A percentile compares a stretch with the other conserved stretches of the same genome.
Evolutionary conservation across 2,888 invertebrate species (phyloP).

Genomic region (Cephus sareptanus): DNA sequence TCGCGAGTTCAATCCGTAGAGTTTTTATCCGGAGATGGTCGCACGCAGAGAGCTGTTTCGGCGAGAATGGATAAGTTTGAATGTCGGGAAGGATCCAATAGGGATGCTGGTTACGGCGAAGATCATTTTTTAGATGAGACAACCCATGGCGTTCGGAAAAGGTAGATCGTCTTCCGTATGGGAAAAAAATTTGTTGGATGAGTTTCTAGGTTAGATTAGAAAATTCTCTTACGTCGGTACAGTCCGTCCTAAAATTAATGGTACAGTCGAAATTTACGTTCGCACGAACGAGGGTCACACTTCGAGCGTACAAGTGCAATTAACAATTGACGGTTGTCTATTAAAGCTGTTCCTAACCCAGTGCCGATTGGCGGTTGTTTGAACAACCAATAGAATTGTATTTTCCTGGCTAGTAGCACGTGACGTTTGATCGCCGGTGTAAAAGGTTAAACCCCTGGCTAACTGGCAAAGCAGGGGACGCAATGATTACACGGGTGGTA

Average conservation of each 20-base stretch:
- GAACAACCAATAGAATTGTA: constrained; percentile 34
- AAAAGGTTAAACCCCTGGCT: constrained; percentile 8
- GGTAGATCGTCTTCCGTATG: not conserved
- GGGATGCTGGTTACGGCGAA: not conserved
- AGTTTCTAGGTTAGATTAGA: not conserved
- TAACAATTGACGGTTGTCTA: constrained; percentile 46
- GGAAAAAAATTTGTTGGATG: not conserved
- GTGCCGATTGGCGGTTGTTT: constrained; percentile 34
- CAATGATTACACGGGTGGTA: constrained; percentile 55
- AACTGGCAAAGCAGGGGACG: constrained; percentile 7
- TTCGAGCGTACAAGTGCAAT: constrained; percentile 20
- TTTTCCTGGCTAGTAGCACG: not conserved
- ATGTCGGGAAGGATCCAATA: not conserved
- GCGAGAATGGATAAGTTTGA: not conserved
- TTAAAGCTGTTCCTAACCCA: constrained; percentile 26
- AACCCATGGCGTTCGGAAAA: not conserved
- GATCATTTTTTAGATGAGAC: not conserved
- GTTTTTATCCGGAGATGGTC: not conserved
- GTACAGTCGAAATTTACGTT: not conserved
- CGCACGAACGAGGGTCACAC: not conserved
- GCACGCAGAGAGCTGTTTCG: not conserved
- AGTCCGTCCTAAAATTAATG: not conserved
- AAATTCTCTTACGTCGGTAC: not conserved
- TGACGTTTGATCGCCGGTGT: constrained; percentile 29
- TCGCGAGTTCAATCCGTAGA: constrained; percentile 1